Evolutionary conservation across 1,140 invertebrate species (phyloP).

Genomic region (Ylistrum balloti): DNA sequence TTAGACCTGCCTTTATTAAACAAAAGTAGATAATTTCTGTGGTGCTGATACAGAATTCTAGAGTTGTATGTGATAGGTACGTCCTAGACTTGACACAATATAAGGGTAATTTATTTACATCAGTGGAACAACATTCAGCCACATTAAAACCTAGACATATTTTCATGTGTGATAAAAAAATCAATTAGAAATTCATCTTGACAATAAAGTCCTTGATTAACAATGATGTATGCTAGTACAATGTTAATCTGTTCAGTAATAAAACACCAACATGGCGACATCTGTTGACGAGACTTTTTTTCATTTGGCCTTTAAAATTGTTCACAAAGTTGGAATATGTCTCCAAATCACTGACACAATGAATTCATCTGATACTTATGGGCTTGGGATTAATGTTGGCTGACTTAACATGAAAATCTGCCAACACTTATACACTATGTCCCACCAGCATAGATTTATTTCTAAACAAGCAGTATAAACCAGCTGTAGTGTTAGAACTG

Average conservation of each 20-base stretch:
- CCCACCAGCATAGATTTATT: slow-evolving; percentile 26
- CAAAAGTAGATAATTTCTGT: too few relatives aligned
- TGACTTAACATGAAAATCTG: slow-evolving; percentile 2
- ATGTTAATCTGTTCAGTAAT: not conserved
- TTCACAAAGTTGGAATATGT: not conserved
- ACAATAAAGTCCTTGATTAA: not conserved
- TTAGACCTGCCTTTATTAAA: too few relatives aligned
- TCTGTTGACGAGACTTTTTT: not conserved
- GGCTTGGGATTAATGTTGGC: not conserved
- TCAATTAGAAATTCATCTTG: not conserved
- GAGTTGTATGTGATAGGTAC: too few relatives aligned
- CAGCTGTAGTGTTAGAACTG: not conserved
- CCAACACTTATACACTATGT: not conserved
- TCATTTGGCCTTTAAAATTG: not conserved
- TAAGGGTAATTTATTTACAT: not conserved
- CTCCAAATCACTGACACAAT: not conserved
- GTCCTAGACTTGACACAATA: not conserved
- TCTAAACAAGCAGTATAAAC: not conserved
- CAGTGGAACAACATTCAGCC: not conserved
- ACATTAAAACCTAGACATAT: not conserved
- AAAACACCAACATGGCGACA: not conserved
- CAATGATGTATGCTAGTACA: not conserved
- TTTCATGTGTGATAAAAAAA: slow-evolving; percentile 4
- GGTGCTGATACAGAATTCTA: too few relatives aligned
- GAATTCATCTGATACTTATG: slow-evolving; percentile 35